A percentile compares a stretch with the other conserved stretches of the same genome.
These are phyloP conservation scores for Luperina testacea DNA, from an alignment of 2,888 invertebrate genomes.

Conservation along the genomic window DNA sequence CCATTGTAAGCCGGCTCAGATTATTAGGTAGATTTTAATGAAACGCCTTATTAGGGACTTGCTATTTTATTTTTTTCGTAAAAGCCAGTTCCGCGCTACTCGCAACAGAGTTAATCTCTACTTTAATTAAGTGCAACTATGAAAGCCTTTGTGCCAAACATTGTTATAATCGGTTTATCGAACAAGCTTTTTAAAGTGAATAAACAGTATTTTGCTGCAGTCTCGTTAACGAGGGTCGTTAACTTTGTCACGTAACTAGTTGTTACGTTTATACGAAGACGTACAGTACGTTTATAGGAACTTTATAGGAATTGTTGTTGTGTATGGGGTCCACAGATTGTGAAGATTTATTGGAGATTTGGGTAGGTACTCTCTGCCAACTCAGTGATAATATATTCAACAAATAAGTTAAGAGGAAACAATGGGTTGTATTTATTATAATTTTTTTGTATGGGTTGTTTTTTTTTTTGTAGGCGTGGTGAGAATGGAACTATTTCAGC, in stretches of 20 bases:
- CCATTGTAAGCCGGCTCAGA: conserved; percentile 17
- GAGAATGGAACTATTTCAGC: background rate
- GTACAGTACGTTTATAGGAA: background rate
- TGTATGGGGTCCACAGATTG: background rate
- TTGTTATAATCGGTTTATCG: conserved; percentile 77
- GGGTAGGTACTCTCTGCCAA: background rate
- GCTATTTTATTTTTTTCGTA: conserved; percentile 28
- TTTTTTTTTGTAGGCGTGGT: background rate
- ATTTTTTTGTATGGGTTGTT: no score
- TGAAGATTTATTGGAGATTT: background rate
- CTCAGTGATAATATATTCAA: background rate
- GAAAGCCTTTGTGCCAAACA: conserved; percentile 69
- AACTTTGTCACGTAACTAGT: conserved; percentile 44
- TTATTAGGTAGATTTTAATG: conserved; percentile 48
- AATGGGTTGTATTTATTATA: conserved; percentile 4
- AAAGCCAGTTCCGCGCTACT: conserved; percentile 31
- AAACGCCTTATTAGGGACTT: conserved; percentile 25
- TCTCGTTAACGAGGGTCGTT: conserved; percentile 62
- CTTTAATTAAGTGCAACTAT: conserved; percentile 64
- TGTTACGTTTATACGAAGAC: background rate
- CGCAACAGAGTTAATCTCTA: conserved; percentile 54
- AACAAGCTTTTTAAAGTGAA: conserved; percentile 69
- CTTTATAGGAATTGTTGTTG: background rate
- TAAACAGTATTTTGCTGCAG: conserved; percentile 67
- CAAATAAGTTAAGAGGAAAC: conserved; percentile 1